phyloP scores from a whole-genome alignment of 2,797 vertebrate genomes.

The Mallotus villosus region DNA sequence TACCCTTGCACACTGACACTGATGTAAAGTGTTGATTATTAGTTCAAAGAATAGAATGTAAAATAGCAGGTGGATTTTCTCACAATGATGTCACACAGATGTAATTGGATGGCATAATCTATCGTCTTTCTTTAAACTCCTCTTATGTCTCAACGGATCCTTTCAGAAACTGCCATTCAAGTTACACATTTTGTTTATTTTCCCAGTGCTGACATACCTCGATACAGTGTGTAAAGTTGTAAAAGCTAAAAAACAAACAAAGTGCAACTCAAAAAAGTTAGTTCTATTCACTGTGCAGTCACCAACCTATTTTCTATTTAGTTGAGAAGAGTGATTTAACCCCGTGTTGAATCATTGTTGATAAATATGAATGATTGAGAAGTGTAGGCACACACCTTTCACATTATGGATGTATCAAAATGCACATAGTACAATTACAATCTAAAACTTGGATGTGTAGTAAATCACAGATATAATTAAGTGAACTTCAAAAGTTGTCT shows the following conservation, averaged over 20 bases:
- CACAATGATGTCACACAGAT: background rate
- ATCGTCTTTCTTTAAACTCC: background rate
- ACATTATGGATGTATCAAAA: slow-evolving; percentile 20
- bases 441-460: background rate
- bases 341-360: background rate
- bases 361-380: background rate
- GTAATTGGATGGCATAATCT: background rate
- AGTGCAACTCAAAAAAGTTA: background rate
- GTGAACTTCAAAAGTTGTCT: background rate
- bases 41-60: background rate
- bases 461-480: background rate
- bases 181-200: background rate
- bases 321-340: background rate
- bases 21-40: background rate
- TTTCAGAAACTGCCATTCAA: background rate
- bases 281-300: background rate
- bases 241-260: slow-evolving; percentile 12
- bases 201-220: slow-evolving; percentile 4
- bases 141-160: background rate
- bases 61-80: background rate
- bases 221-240: slow-evolving; percentile 8
- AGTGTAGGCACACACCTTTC: slow-evolving; percentile 1
- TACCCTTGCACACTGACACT: background rate
- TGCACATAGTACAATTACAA: slow-evolving; percentile 7
- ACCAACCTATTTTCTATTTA: background rate